Percentiles rank a stretch among this genome's conserved stretches.
phyloP scores from a whole-genome alignment of 2,113 vertebrate genomes.

The Macrotis lagotis region DNA sequence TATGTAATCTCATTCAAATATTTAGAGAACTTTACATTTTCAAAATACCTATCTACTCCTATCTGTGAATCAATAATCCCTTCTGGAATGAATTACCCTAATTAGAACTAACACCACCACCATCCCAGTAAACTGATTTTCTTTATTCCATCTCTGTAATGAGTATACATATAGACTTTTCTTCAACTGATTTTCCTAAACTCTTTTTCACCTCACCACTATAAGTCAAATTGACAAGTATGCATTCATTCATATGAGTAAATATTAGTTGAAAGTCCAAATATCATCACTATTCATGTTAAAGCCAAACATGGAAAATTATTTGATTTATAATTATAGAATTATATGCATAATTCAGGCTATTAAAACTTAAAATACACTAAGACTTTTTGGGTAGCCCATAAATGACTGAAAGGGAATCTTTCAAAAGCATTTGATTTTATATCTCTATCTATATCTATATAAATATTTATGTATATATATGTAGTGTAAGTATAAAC shows the following conservation, averaged over 20 bases:
- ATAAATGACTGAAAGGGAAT: neutral
- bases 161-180: neutral
- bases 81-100: neutral
- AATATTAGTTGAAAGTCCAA: conserved; percentile 22
- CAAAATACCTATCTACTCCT: neutral
- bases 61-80: neutral
- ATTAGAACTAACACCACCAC: neutral
- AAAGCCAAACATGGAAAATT: conserved; percentile 35
- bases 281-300: neutral
- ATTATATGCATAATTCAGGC: neutral
- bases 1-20: neutral
- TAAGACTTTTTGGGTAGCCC: neutral
- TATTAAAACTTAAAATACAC: neutral
- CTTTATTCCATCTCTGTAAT: neutral
- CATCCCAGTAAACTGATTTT: neutral
- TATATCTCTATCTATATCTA: too few species aligned
- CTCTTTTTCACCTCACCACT: neutral
- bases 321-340: neutral
- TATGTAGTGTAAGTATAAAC: neutral
- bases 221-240: conserved; percentile 36
- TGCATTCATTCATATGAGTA: neutral
- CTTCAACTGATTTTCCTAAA: neutral
- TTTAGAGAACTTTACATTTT: too few species aligned
- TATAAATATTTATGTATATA: neutral
- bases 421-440: neutral